These are phyloP conservation scores for Steinernema hermaphroditum DNA, from an alignment of 2,888 invertebrate genomes.

Conservation along the genomic window DNA sequence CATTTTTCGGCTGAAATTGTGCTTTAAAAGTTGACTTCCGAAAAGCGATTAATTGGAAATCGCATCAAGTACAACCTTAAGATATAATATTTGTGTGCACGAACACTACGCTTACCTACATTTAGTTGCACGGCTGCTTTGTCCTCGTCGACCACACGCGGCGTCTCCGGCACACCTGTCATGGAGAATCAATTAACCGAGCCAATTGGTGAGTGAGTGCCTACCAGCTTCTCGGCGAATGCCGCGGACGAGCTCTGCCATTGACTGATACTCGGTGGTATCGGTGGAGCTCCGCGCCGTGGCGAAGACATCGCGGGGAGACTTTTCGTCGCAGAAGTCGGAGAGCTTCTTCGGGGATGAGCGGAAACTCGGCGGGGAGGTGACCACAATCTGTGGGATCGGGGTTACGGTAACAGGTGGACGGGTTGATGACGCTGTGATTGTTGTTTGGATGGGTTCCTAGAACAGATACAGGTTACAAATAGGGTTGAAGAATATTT, in stretches of 20 bases:
- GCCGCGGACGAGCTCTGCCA: conserved; percentile 9
- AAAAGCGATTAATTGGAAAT: too few relatives aligned
- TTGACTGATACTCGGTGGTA: conserved; percentile 2
- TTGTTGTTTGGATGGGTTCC: not conserved
- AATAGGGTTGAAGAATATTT: too few relatives aligned
- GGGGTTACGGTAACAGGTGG: not conserved
- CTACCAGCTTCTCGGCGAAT: conserved; percentile 1
- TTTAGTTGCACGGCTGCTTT: not conserved
- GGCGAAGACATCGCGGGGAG: not conserved
- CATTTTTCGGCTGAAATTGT: too few relatives aligned
- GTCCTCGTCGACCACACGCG: not conserved
- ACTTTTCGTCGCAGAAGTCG: not conserved
- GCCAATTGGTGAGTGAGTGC: not conserved
- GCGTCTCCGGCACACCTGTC: conserved; percentile 15
- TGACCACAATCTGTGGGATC: conserved; percentile 8
- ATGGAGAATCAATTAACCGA: too few relatives aligned
- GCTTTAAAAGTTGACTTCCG: too few relatives aligned
- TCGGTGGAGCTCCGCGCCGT: conserved; percentile 16
- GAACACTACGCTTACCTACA: not conserved
- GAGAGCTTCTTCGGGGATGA: not conserved
- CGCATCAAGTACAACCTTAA: too few relatives aligned
- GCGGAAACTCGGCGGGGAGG: conserved; percentile 1
- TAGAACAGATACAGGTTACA: not conserved
- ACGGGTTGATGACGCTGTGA: not conserved
- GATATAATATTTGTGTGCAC: too few relatives aligned